phyloP scores from a whole-genome alignment of 2,113 vertebrate species.

The Pseudonaja textilis region DNA sequence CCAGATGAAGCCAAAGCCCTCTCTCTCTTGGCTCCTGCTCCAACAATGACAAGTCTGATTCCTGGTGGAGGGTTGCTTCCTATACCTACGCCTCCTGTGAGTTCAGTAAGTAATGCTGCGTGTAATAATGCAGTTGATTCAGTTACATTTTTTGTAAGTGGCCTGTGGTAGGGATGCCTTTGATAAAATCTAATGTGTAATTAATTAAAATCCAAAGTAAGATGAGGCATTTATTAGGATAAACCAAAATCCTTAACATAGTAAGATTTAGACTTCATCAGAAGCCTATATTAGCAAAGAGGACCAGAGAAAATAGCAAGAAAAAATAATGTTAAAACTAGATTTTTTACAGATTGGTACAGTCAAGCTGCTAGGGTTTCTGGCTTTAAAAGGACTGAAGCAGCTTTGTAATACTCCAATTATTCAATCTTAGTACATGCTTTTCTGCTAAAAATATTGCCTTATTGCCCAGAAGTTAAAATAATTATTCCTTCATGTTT shows the following conservation, averaged over 20 bases:
- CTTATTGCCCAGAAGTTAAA: neutral
- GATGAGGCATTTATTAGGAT: neutral
- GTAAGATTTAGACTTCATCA: neutral
- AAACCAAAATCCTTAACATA: neutral
- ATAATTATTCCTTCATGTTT: neutral
- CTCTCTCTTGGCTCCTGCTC: conserved; percentile 88
- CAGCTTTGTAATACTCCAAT: neutral
- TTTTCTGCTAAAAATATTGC: neutral
- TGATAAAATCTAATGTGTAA: neutral
- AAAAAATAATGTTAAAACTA: neutral
- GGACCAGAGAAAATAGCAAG: neutral
- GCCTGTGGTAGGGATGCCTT: neutral
- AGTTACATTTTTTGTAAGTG: neutral
- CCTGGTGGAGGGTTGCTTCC: conserved; percentile 92
- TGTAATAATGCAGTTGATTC: neutral
- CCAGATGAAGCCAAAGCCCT: conserved; percentile 97
- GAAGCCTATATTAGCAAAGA: neutral
- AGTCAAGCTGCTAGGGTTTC: neutral
- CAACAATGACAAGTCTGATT: conserved; percentile 86
- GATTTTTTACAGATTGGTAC: neutral
- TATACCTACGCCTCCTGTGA: conserved; percentile 83
- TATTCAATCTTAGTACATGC: neutral
- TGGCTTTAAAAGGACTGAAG: neutral
- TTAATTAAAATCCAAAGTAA: neutral
- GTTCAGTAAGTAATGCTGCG: conserved; percentile 56